phyloP scores from a whole-genome alignment of 2,888 invertebrate species.

The Hydriomena furcata region DNA sequence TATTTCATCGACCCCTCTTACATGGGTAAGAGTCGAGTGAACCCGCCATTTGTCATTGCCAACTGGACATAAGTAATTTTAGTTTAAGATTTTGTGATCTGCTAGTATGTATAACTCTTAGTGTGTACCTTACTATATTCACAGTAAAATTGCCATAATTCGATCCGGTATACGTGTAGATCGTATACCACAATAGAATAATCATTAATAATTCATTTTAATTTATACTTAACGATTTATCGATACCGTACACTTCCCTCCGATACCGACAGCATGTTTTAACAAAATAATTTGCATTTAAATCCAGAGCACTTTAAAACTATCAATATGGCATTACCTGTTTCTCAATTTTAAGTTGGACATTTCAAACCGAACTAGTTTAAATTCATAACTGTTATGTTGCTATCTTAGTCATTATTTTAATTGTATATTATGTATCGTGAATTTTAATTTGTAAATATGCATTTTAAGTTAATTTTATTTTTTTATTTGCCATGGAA shows the following conservation, averaged over 20 bases:
- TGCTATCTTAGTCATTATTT: slow-evolving; percentile 78
- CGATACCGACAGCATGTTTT: slow-evolving; percentile 49
- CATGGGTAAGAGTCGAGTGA: slow-evolving; percentile 68
- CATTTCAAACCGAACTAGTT: slow-evolving; percentile 58
- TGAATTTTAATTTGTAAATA: slow-evolving; percentile 80
- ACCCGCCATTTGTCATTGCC: slow-evolving; percentile 80
- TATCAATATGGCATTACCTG: slow-evolving; percentile 43
- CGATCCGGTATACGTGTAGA: slow-evolving; percentile 56
- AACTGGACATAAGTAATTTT: slow-evolving; percentile 75
- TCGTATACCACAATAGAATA: slow-evolving; percentile 55
- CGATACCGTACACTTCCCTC: slow-evolving; percentile 55
- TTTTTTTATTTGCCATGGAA: slow-evolving; percentile 78
- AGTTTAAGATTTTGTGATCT: slow-evolving; percentile 80
- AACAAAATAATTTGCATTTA: slow-evolving; percentile 61
- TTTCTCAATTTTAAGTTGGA: slow-evolving; percentile 47
- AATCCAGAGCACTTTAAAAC: slow-evolving; percentile 46
- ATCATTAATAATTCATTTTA: slow-evolving; percentile 48
- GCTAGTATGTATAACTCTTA: slow-evolving; percentile 73
- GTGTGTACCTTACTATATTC: slow-evolving; percentile 70
- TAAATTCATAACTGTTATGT: slow-evolving; percentile 62
- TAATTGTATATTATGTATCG: slow-evolving; percentile 80
- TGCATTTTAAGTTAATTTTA: slow-evolving; percentile 75
- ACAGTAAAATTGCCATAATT: slow-evolving; percentile 78
- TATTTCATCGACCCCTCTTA: slow-evolving; percentile 71
- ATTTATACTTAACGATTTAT: slow-evolving; percentile 54